Percentiles rank a stretch among this genome's conserved stretches.
Evolutionary conservation across 1,140 invertebrate species (phyloP).

Genomic region (Tenebrio molitor): DNA sequence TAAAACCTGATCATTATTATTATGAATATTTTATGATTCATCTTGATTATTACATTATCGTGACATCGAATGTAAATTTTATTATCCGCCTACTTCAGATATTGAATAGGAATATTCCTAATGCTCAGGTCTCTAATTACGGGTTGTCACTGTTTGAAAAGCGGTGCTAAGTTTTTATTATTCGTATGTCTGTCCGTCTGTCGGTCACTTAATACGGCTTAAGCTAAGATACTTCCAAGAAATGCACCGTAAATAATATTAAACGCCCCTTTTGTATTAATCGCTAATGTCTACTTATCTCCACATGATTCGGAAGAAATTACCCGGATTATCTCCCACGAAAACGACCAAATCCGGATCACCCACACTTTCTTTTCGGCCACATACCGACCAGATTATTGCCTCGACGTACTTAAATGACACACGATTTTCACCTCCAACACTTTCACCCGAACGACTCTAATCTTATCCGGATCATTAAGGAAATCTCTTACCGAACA

Average conservation of each 20-base stretch:
- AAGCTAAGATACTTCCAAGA: conserved; percentile 47
- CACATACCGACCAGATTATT: background rate
- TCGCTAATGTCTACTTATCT: conserved; percentile 10
- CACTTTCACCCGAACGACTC: too few relatives aligned
- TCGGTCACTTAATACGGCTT: conserved; percentile 52
- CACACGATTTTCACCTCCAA: too few relatives aligned
- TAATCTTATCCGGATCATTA: too few relatives aligned
- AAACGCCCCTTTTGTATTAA: conserved; percentile 36
- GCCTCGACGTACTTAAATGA: too few relatives aligned
- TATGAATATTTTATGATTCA: conserved; percentile 13
- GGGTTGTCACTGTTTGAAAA: conserved; percentile 59
- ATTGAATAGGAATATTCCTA: conserved; percentile 52
- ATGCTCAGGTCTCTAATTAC: conserved; percentile 59
- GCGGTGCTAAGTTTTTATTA: conserved; percentile 55
- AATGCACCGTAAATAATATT: conserved; percentile 55
- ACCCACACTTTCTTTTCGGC: background rate
- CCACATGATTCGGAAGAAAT: background rate
- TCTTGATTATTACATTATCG: conserved; percentile 20
- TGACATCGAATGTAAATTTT: conserved; percentile 36
- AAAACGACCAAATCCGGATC: conserved; percentile 6
- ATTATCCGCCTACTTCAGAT: conserved; percentile 48
- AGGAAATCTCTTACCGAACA: too few relatives aligned
- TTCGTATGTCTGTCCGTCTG: conserved; percentile 55
- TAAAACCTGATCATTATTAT: conserved; percentile 38
- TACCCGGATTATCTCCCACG: background rate